Evolutionary conservation across 2,113 vertebrate species (phyloP).

Genomic region (Cromileptes altivelis): DNA sequence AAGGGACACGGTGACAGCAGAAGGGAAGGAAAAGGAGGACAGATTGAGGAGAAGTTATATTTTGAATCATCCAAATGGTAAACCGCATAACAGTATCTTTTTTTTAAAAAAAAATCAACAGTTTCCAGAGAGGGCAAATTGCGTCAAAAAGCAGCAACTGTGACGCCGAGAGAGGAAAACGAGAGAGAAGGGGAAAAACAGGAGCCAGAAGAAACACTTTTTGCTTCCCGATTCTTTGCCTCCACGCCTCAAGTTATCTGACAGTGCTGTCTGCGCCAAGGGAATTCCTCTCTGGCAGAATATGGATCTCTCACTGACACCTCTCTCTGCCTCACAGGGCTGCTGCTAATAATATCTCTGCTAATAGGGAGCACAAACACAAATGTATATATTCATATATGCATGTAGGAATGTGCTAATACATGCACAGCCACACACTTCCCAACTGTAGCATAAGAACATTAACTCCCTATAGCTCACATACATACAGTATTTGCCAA

Average conservation of each 20-base stretch:
- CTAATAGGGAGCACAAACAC: slow-evolving; percentile 66
- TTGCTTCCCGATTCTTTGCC: slow-evolving; percentile 61
- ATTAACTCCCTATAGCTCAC: neutral
- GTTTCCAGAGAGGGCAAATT: slow-evolving; percentile 42
- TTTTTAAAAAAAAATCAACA: too few relatives aligned
- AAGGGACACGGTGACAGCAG: slow-evolving; percentile 41
- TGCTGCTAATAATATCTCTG: slow-evolving; percentile 69
- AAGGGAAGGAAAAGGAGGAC: slow-evolving; percentile 36
- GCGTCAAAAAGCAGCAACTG: slow-evolving; percentile 35
- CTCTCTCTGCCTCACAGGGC: slow-evolving; percentile 66
- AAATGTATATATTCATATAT: slow-evolving; percentile 34
- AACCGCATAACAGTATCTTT: slow-evolving; percentile 8
- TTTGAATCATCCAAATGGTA: slow-evolving; percentile 17
- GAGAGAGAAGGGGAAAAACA: neutral
- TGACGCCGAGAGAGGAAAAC: slow-evolving; percentile 40
- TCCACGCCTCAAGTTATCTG: slow-evolving; percentile 74
- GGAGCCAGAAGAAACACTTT: slow-evolving; percentile 51
- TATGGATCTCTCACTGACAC: slow-evolving; percentile 66
- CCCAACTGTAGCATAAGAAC: slow-evolving; percentile 11
- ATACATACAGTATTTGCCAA: slow-evolving; percentile 1
- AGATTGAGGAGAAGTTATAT: slow-evolving; percentile 48
- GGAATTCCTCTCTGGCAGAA: slow-evolving; percentile 73
- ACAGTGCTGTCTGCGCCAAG: slow-evolving; percentile 65
- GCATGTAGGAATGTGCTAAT: slow-evolving; percentile 20
- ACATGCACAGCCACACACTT: slow-evolving; percentile 20